These are phyloP conservation scores for Hippoglossus stenolepis DNA, from an alignment of 2,113 vertebrate genomes.

Conservation along the genomic window DNA sequence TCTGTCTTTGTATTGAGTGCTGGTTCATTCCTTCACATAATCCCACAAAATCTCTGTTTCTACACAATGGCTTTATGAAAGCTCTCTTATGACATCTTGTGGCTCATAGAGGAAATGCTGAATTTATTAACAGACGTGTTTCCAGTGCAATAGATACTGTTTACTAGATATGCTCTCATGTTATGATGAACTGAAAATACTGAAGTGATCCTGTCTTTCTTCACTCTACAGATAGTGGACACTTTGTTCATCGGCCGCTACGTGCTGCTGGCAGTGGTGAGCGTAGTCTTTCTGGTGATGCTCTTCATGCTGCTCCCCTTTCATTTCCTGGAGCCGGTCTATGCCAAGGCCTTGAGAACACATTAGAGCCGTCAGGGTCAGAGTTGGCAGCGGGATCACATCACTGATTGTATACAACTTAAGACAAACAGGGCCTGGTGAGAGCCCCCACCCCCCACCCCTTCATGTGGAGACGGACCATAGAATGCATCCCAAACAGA, in stretches of 20 bases:
- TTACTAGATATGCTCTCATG: background rate
- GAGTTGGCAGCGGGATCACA: slow-evolving; percentile 41
- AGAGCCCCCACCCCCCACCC: background rate
- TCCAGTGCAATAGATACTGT: background rate
- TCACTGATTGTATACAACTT: slow-evolving; percentile 34
- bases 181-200: background rate
- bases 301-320: slow-evolving; percentile 88
- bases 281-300: slow-evolving; percentile 80
- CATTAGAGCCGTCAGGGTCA: slow-evolving; percentile 63
- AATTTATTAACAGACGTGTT: background rate
- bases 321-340: slow-evolving; percentile 88
- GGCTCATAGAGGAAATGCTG: slow-evolving; percentile 47
- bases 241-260: slow-evolving; percentile 91
- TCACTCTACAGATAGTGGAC: slow-evolving; percentile 86
- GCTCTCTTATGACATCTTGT: slow-evolving; percentile 79
- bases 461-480: slow-evolving; percentile 18
- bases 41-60: background rate
- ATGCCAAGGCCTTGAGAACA: slow-evolving; percentile 86
- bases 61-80: slow-evolving; percentile 8
- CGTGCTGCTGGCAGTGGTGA: slow-evolving; percentile 83
- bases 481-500: slow-evolving; percentile 23
- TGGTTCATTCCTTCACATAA: background rate
- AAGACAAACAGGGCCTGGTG: slow-evolving; percentile 39
- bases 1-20: background rate
- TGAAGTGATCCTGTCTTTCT: background rate